These are phyloP conservation scores for Brachyptera putata DNA, from an alignment of 2,888 invertebrate genomes.

Conservation along the genomic window DNA sequence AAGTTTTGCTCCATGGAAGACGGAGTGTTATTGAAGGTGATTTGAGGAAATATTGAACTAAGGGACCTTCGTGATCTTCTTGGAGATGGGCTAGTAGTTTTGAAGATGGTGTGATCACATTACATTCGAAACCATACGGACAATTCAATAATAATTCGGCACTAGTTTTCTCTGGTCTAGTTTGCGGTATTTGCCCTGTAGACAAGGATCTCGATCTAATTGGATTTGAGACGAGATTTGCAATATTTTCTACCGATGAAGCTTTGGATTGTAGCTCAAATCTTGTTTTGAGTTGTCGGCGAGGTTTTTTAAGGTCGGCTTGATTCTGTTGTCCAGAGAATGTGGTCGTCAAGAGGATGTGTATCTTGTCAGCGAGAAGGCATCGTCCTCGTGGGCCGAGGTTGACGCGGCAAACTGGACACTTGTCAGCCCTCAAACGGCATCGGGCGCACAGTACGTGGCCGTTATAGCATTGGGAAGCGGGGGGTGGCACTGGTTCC, in stretches of 20 bases:
- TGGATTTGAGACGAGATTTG: background rate
- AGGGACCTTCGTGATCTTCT: constrained; percentile 26
- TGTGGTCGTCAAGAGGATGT: constrained; percentile 15
- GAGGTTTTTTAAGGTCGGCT: background rate
- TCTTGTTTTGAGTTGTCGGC: background rate
- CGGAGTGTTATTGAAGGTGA: background rate
- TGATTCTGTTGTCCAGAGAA: background rate
- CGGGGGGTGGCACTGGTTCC: constrained; percentile 46
- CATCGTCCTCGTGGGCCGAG: constrained; percentile 48
- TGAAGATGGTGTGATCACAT: background rate
- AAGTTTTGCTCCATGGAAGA: background rate
- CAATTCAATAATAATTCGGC: constrained; percentile 15
- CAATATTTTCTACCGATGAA: constrained; percentile 17
- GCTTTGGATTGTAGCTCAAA: background rate
- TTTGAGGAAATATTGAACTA: constrained; percentile 26
- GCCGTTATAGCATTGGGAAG: constrained; percentile 50
- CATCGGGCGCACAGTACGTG: constrained; percentile 49
- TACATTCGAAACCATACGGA: constrained; percentile 22
- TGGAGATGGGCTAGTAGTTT: constrained; percentile 21
- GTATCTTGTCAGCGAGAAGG: constrained; percentile 48
- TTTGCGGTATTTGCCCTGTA: constrained; percentile 21
- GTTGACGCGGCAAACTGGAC: constrained; percentile 48
- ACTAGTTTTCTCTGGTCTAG: background rate
- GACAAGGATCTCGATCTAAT: constrained; percentile 20
- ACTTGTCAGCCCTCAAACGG: constrained; percentile 46